Conservation (phyloP, 2,888 invertebrate genomes). For the Euphydryas editha region DNA sequence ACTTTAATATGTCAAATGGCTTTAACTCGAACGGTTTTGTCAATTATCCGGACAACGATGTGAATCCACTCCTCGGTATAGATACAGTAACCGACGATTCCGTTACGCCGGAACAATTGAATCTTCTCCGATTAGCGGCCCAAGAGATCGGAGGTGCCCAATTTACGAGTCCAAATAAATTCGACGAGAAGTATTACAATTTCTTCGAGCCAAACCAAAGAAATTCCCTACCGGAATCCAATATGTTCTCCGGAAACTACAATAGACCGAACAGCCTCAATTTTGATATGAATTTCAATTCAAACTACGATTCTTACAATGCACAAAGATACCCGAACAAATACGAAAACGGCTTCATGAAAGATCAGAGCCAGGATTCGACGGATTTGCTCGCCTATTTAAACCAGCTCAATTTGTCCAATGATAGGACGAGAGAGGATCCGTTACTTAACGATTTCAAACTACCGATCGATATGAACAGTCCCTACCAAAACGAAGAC, state of each 20-base stretch:
- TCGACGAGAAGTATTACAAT: slow-evolving; percentile 71
- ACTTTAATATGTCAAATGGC: slow-evolving; percentile 66
- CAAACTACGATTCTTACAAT: slow-evolving; percentile 61
- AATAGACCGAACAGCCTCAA: slow-evolving; percentile 73
- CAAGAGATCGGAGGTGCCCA: slow-evolving; percentile 80
- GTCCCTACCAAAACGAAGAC: slow-evolving; percentile 65
- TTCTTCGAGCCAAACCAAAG: slow-evolving; percentile 78
- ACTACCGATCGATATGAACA: slow-evolving; percentile 66
- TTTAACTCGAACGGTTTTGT: slow-evolving; percentile 67
- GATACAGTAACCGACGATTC: slow-evolving; percentile 64
- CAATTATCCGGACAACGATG: slow-evolving; percentile 69
- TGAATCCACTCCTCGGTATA: slow-evolving; percentile 60
- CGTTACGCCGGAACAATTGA: slow-evolving; percentile 75
- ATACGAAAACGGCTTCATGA: slow-evolving; percentile 54
- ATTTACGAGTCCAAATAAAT: slow-evolving; percentile 68
- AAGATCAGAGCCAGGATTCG: slow-evolving; percentile 66
- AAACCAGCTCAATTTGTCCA: slow-evolving; percentile 64
- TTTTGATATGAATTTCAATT: slow-evolving; percentile 67
- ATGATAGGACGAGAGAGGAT: slow-evolving; percentile 63
- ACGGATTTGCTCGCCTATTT: slow-evolving; percentile 67
- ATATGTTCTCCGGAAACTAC: slow-evolving; percentile 65
- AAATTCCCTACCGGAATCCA: slow-evolving; percentile 72
- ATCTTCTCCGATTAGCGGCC: slow-evolving; percentile 76
- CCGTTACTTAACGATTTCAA: slow-evolving; percentile 61
- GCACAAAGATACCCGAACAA: slow-evolving; percentile 64